These are phyloP conservation scores for Apodemia duryi DNA, from an alignment of 2,888 invertebrate genomes.

Conservation along the genomic window DNA sequence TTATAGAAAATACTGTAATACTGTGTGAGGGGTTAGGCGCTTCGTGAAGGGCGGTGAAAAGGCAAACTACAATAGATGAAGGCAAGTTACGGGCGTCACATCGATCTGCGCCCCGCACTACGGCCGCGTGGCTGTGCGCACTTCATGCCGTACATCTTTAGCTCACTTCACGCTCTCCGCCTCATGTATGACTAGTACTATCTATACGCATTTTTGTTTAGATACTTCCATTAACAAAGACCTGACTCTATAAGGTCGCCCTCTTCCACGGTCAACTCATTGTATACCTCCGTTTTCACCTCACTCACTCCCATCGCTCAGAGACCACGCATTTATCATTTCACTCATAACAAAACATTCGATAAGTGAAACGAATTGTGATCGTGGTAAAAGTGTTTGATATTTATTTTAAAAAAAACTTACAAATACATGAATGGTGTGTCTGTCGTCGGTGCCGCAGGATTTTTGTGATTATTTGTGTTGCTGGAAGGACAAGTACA, in stretches of 20 bases:
- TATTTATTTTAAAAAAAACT: conserved; percentile 17
- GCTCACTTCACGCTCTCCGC: conserved; percentile 58
- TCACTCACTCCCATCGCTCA: conserved; percentile 8
- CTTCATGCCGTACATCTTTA: conserved; percentile 54
- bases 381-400: conserved; percentile 44
- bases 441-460: not conserved
- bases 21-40: conserved; percentile 14
- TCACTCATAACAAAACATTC: not conserved
- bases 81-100: conserved; percentile 43
- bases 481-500: not conserved
- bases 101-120: conserved; percentile 61
- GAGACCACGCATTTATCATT: conserved; percentile 4
- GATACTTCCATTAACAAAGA: conserved; percentile 61
- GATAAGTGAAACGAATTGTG: conserved; percentile 32
- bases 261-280: conserved; percentile 23
- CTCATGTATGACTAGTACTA: conserved; percentile 71
- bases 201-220: conserved; percentile 66
- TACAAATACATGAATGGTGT: conserved; percentile 13
- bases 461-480: conserved; percentile 5
- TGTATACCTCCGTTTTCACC: not conserved
- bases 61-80: conserved; percentile 31
- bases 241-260: conserved; percentile 33
- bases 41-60: conserved; percentile 22
- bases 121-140: conserved; percentile 45
- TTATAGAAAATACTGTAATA: not conserved